These are phyloP conservation scores for Papilio glaucus DNA, from an alignment of 1,140 invertebrate species.

Conservation along the genomic window DNA sequence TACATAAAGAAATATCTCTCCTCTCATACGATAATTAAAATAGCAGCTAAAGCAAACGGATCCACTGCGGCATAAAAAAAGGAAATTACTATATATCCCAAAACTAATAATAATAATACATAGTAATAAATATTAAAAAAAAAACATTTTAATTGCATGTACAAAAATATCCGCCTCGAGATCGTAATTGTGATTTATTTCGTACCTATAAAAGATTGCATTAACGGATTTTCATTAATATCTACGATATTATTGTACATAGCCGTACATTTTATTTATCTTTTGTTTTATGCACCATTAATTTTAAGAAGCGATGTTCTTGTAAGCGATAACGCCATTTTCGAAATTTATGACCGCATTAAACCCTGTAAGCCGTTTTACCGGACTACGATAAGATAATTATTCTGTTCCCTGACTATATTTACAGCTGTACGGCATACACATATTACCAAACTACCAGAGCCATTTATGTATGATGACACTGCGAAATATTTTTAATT, in stretches of 20 bases:
- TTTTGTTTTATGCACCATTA: constrained; percentile 35
- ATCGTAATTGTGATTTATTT: background rate
- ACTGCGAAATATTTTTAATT: too few species aligned
- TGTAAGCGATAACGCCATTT: constrained; percentile 36
- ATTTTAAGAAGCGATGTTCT: constrained; percentile 26
- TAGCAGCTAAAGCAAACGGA: too few species aligned
- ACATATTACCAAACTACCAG: background rate
- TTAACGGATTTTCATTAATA: background rate
- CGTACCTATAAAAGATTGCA: background rate
- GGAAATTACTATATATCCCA: too few species aligned
- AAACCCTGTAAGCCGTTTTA: constrained; percentile 34
- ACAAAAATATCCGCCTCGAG: background rate
- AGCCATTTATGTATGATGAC: too few species aligned
- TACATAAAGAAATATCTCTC: too few species aligned
- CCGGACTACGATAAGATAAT: constrained; percentile 28
- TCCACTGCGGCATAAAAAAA: too few species aligned
- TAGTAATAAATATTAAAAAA: too few species aligned
- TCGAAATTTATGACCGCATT: constrained; percentile 34
- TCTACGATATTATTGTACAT: constrained; percentile 1
- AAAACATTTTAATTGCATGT: too few species aligned
- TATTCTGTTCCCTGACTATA: constrained; percentile 15
- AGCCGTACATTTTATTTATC: constrained; percentile 10
- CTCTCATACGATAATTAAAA: too few species aligned
- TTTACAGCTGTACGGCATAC: constrained; percentile 1
- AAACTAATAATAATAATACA: too few species aligned